Evolutionary conservation across 1,140 invertebrate genomes (phyloP), one percentile per base, ranked within the genome.

Genomic region (Argopecten irradians): DNA sequence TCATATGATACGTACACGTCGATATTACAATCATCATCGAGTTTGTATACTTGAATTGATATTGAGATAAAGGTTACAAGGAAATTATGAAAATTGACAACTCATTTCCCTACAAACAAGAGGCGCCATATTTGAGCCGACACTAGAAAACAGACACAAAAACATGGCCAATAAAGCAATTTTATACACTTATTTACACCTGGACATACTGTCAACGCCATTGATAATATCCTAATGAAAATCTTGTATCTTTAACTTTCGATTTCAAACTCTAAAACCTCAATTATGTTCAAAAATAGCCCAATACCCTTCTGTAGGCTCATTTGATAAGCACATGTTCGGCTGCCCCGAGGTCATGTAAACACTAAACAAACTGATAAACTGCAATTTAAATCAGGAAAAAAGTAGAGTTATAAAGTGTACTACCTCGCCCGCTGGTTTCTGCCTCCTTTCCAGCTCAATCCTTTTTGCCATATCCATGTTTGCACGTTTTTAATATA

Each of bases 401-500:
- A 43, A 39, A 55, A 87, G 0, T 39, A 83, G 84, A 86, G 82
- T 14, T 9, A 91, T 46, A 88, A 34, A 34, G 13, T 83, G 34
- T 33, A 41, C 41, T 90, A 93, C 93, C 93, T 92, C 90, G n/a
- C 83, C 83, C 82, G 92, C 86, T 39, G 90, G 88, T 86, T 91
- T 91, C 82, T 91, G 91, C 46, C 93, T 46, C 89, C 84, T 88
- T 86, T 93, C 93, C 89, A 93, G 55, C 82, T 93, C 92, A 84
- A 93, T 91, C 86, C 92, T 91, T 90, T 92, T 92, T 86, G 88
- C 88, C 93, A 93, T 93, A 83, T 92, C 91, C 91, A 92, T 92
- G 89, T 89, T 91, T 86, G 43, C 39, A 43, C 46, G 55, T 86
- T 55, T 87, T 28, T 82, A 28, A 34, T 84, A 71, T 87, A 39